Conservation (phyloP, 1,140 invertebrate genomes). For the Drosophila lacteicornis region DNA sequence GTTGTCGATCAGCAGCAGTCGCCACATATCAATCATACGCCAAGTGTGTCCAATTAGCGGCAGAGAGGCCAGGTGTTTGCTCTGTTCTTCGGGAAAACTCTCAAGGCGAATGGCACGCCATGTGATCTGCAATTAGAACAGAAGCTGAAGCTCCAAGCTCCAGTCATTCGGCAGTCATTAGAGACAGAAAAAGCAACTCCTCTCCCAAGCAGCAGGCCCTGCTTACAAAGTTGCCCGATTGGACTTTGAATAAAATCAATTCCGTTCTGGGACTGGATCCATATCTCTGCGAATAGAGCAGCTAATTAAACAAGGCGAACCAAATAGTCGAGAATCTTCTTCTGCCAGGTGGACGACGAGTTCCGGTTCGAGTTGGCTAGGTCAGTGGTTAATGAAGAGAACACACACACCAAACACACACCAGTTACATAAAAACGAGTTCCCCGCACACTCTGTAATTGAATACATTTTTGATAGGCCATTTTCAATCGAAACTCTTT, state of each 20-base stretch:
- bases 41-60: constrained; percentile 48
- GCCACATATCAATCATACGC: constrained; percentile 55
- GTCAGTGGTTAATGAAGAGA: constrained; percentile 48
- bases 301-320: constrained; percentile 36
- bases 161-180: constrained; percentile 42
- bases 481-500: constrained; percentile 48
- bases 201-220: constrained; percentile 33
- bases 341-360: constrained; percentile 16
- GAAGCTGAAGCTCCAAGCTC: constrained; percentile 9
- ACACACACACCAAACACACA: neutral
- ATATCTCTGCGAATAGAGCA: constrained; percentile 16
- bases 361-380: constrained; percentile 54
- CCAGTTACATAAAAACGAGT: constrained; percentile 40
- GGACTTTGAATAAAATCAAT: neutral
- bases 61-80: constrained; percentile 34
- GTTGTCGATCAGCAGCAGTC: constrained; percentile 39
- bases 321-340: constrained; percentile 43
- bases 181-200: neutral
- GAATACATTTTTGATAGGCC: constrained; percentile 40
- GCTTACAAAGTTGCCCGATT: constrained; percentile 20
- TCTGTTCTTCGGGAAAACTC: constrained; percentile 31
- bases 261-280: constrained; percentile 19
- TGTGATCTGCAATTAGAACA: constrained; percentile 37
- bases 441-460: constrained; percentile 32
- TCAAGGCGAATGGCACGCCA: constrained; percentile 43